Evolutionary conservation across 2,888 invertebrate species (phyloP).

Genomic region (Gandaritis pyraliata): DNA sequence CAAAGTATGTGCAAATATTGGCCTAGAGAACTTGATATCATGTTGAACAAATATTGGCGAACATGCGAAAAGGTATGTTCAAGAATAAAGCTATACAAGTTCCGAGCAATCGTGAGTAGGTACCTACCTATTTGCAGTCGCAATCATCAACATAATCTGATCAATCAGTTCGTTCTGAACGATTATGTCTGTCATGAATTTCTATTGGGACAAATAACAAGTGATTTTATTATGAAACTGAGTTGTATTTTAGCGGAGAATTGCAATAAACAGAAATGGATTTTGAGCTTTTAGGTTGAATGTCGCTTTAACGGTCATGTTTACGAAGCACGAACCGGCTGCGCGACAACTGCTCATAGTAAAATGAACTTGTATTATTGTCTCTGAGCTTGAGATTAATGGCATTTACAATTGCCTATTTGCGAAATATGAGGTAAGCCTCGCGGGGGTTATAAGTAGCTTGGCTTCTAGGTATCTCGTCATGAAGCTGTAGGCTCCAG

Average conservation of each 20-base stretch:
- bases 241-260: constrained; percentile 12
- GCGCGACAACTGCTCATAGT: constrained; percentile 25
- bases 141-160: constrained; percentile 26
- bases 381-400: constrained; percentile 39
- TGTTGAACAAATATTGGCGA: constrained; percentile 11
- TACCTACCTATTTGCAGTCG: constrained; percentile 17
- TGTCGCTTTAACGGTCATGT: constrained; percentile 28
- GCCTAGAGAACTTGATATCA: constrained; percentile 8
- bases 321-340: constrained; percentile 33
- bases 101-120: constrained; percentile 13
- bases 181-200: constrained; percentile 23
- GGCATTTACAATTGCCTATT: constrained; percentile 33
- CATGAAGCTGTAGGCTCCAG: constrained; percentile 18
- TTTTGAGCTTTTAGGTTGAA: constrained; percentile 25
- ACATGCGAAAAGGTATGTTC: constrained; percentile 1
- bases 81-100: constrained; percentile 10
- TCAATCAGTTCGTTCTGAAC: constrained; percentile 27
- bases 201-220: constrained; percentile 30
- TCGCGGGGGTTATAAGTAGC: constrained; percentile 8
- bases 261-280: constrained; percentile 19
- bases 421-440: constrained; percentile 36
- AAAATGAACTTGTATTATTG: constrained; percentile 37
- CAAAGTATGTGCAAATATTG: constrained; percentile 14
- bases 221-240: constrained; percentile 19
- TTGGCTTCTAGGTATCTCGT: constrained; percentile 2